phyloP scores from a whole-genome alignment of 2,113 vertebrate species.

The Hydropotes inermis region DNA sequence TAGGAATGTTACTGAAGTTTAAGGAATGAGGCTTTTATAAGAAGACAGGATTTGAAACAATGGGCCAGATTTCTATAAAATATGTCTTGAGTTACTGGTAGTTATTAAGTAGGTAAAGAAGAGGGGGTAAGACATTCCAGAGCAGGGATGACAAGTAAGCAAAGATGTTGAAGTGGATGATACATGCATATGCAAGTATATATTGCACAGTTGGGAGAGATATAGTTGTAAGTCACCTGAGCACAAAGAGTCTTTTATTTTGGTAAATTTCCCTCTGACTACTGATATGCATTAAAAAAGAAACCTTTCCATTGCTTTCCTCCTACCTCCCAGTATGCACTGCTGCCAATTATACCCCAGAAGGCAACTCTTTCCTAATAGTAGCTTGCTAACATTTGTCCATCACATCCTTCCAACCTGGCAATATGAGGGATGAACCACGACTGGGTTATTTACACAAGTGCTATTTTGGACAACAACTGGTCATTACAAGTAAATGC shows the following conservation, averaged over 20 bases:
- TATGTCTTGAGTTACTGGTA: background rate
- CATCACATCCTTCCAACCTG: conserved; percentile 10
- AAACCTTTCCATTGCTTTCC: background rate
- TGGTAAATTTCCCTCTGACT: conserved; percentile 13
- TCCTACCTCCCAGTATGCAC: background rate
- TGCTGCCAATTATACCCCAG: background rate
- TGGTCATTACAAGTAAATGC: conserved; percentile 35
- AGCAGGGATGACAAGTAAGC: conserved; percentile 19
- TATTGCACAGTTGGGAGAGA: conserved; percentile 3
- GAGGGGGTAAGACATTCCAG: background rate
- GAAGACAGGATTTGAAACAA: conserved; percentile 5
- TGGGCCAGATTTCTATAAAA: conserved; percentile 8
- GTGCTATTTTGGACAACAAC: conserved; percentile 41
- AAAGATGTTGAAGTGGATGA: conserved; percentile 7
- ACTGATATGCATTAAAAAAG: background rate
- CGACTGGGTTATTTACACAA: conserved; percentile 24
- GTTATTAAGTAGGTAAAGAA: conserved; percentile 17
- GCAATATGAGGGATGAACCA: conserved; percentile 15
- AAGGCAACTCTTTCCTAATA: conserved; percentile 48
- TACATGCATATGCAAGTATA: background rate
- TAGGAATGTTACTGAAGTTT: conserved; percentile 12
- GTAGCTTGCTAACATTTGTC: conserved; percentile 22
- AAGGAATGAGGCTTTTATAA: background rate
- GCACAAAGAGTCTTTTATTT: conserved; percentile 7
- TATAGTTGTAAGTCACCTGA: background rate